Base-by-base conservation (phyloP, 1,140 invertebrate species). In the Steinernema feltiae region DNA sequence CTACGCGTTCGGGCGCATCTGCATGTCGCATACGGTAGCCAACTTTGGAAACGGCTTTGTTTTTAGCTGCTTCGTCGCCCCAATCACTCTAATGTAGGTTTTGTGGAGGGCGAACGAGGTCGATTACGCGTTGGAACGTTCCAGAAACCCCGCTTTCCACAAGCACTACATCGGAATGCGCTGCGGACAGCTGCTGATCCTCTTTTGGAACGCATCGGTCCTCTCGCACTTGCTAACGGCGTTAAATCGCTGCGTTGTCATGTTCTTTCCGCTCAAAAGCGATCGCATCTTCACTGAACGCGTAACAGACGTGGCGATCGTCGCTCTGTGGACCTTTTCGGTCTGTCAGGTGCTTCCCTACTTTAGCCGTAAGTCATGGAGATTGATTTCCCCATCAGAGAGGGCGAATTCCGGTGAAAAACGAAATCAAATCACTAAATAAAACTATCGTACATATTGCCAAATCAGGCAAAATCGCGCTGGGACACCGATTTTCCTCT, bases 1-100 rank as follows among this genome's bases (percentile, higher is more conserved):
- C 15, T 63, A 63, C 24, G 24, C 53, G 15, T 63, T 63, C 53
- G 53, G 53, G 24, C 7, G 53, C 7, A 63, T 63, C 24, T 63
- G 53, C 24, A 63, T 63, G 53, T 63, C 53, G 53, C 53, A 63
- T 63, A 63, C 53, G 53, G 53, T 63, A 63, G 53, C 53, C 53
- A 63, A 63, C 24, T 63, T 63, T 63, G 53, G 12, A 12, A 63
- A 63, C 24, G 53, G 7, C 12, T 63, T 63, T 63, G 24, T 63
- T 21, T 63, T 63, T 21, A 27, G 7, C 53, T 63, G 53, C 53
- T 63, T 15, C 24, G 53, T 63, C 12, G 53, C 53, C 12, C 53
- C 53, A 3, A 63, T 63, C 24, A 63, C 53, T 21, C 3, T 63
- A 17, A 17, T 63, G 53, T 63, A 63, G 24, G 53, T 15, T 63